Percentiles rank a stretch among this genome's conserved stretches.
Evolutionary conservation across 35 echinoderm and acorn worm species (phyloP).

Genomic region (Apostichopus parvimensis): DNA sequence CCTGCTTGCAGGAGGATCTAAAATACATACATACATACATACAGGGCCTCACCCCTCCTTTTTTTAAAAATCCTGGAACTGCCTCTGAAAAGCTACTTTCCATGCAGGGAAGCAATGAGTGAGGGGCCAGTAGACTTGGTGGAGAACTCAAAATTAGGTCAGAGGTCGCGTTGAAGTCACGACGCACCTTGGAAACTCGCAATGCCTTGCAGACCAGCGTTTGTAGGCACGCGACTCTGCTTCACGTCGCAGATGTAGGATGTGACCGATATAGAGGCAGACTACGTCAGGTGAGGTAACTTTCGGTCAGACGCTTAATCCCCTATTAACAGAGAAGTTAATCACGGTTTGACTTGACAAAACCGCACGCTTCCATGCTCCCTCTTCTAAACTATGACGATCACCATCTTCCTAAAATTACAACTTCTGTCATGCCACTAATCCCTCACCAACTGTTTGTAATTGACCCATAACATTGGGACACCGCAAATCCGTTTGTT

Average conservation of each 20-base stretch:
- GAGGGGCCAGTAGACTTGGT: no score
- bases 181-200: no score
- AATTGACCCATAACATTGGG: constrained; percentile 58
- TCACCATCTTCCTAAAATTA: neutral
- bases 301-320: constrained; percentile 48
- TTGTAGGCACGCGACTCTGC: no score
- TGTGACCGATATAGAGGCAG: neutral
- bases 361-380: constrained; percentile 26
- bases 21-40: no score
- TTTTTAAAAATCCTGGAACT: no score
- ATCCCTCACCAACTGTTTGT: constrained; percentile 56
- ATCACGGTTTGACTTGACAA: constrained; percentile 40
- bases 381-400: constrained; percentile 13
- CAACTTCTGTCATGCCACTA: constrained; percentile 32
- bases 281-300: constrained; percentile 29
- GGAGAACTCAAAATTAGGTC: no score
- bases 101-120: no score
- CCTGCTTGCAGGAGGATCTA: no score
- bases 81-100: no score
- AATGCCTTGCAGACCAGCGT: no score
- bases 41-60: no score
- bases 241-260: neutral
- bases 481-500: constrained; percentile 37
- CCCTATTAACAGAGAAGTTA: constrained; percentile 45
- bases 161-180: no score